Evolutionary conservation across 1,140 invertebrate species (phyloP).

Genomic region (Epicauta chinensis): DNA sequence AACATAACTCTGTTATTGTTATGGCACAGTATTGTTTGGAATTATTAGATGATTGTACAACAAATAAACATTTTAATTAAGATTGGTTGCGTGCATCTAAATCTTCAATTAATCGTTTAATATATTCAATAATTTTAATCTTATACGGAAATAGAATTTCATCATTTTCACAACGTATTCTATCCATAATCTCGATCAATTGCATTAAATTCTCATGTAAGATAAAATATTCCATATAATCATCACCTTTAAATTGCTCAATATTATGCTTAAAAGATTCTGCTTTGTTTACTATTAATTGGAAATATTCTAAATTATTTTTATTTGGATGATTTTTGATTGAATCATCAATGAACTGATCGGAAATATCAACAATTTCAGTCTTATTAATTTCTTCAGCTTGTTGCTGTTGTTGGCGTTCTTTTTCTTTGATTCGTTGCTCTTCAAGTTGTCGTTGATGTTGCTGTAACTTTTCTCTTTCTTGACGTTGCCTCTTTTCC

Average conservation of each 20-base stretch:
- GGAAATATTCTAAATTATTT: neutral
- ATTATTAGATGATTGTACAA: too few species aligned
- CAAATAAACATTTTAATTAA: too few species aligned
- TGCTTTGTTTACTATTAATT: neutral
- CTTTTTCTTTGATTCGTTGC: too few species aligned
- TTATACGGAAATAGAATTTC: neutral
- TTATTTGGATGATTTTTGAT: constrained; percentile 1
- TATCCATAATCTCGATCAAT: constrained; percentile 12
- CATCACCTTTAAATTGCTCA: constrained; percentile 5
- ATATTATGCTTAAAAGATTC: constrained; percentile 8
- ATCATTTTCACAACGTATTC: constrained; percentile 4
- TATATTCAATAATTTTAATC: constrained; percentile 1
- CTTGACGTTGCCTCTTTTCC: too few species aligned
- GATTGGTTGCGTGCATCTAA: neutral
- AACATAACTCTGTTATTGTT: too few species aligned
- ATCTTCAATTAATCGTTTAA: neutral
- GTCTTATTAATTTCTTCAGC: neutral
- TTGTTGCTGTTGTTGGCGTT: too few species aligned
- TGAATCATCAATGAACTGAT: constrained; percentile 2
- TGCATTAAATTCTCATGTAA: constrained; percentile 21
- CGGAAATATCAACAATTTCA: constrained; percentile 3
- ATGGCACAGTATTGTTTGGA: too few species aligned
- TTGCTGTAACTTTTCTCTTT: too few species aligned
- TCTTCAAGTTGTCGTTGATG: too few species aligned
- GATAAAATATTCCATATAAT: constrained; percentile 15